These are phyloP conservation scores for Cyanistes caeruleus DNA, from an alignment of 2,113 vertebrate genomes.

Conservation along the genomic window DNA sequence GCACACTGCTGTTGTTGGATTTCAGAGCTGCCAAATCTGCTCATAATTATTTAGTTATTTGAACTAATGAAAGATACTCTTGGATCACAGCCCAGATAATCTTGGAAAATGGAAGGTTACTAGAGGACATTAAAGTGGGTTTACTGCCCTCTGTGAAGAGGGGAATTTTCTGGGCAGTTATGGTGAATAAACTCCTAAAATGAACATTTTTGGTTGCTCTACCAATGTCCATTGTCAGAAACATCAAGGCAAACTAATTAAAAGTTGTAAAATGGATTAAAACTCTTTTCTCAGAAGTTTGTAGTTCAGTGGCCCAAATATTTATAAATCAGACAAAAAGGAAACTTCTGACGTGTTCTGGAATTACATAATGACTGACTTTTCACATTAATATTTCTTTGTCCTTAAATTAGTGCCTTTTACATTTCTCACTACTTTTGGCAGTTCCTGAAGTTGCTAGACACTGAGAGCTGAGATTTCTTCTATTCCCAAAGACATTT, in stretches of 20 bases:
- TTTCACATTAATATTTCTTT: constrained; percentile 32
- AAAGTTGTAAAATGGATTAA: not conserved
- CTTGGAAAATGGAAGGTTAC: constrained; percentile 54
- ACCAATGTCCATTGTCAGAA: not conserved
- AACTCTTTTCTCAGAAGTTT: not conserved
- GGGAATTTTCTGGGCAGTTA: not conserved
- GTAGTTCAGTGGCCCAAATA: not conserved
- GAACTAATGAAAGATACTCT: constrained; percentile 62
- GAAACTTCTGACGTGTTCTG: not conserved
- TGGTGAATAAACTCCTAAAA: not conserved
- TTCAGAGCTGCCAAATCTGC: constrained; percentile 50
- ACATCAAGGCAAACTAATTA: not conserved
- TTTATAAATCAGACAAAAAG: constrained; percentile 4
- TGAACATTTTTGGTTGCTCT: not conserved
- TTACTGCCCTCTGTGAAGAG: constrained; percentile 15
- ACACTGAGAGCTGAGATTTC: not conserved
- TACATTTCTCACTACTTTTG: constrained; percentile 13
- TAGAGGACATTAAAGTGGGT: constrained; percentile 38
- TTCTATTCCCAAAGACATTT: not conserved
- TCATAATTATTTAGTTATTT: constrained; percentile 59
- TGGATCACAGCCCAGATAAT: constrained; percentile 52
- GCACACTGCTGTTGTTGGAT: constrained; percentile 19
- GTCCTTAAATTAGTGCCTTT: constrained; percentile 18
- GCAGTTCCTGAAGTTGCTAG: not conserved
- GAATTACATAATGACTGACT: not conserved